A percentile compares a stretch with the other conserved stretches of the same genome.
phyloP scores from a whole-genome alignment of 2,113 vertebrate species.

The Scytalopus superciliaris region DNA sequence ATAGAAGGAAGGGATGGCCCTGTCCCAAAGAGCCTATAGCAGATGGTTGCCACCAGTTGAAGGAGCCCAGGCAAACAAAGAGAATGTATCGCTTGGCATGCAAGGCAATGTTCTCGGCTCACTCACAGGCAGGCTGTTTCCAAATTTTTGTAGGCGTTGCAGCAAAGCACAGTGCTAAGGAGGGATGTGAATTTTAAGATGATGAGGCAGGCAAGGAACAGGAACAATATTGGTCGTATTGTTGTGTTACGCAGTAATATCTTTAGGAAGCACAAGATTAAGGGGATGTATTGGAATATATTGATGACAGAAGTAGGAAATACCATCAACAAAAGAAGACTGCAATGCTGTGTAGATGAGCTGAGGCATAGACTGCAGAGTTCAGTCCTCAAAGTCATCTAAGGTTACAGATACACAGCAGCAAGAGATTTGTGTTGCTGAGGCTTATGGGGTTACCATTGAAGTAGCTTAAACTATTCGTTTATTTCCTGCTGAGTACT shows the following conservation, averaged over 20 bases:
- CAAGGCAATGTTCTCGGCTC: not conserved
- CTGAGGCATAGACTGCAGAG: not conserved
- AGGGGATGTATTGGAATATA: not conserved
- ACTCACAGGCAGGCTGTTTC: constrained; percentile 13
- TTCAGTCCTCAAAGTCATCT: constrained; percentile 18
- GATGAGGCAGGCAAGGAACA: not conserved
- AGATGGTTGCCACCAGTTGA: not conserved
- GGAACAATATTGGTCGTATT: not conserved
- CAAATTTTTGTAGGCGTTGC: constrained; percentile 38
- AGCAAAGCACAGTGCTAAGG: constrained; percentile 17
- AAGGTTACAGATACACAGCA: not conserved
- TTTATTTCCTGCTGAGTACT: constrained; percentile 4
- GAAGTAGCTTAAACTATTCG: constrained; percentile 16
- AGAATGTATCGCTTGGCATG: not conserved
- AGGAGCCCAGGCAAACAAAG: not conserved
- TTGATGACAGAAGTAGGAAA: not conserved
- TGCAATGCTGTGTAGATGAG: not conserved
- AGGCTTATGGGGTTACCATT: not conserved
- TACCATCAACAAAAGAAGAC: not conserved
- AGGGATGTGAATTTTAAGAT: constrained; percentile 16
- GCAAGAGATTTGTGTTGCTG: not conserved
- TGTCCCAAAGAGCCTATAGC: not conserved
- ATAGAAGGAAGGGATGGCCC: not conserved
- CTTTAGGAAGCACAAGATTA: not conserved
- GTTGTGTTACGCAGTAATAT: not conserved